Percentiles rank a stretch among this genome's conserved stretches.
These are phyloP conservation scores for Tillus elongatus DNA, from an alignment of 2,888 invertebrate genomes.

Conservation along the genomic window DNA sequence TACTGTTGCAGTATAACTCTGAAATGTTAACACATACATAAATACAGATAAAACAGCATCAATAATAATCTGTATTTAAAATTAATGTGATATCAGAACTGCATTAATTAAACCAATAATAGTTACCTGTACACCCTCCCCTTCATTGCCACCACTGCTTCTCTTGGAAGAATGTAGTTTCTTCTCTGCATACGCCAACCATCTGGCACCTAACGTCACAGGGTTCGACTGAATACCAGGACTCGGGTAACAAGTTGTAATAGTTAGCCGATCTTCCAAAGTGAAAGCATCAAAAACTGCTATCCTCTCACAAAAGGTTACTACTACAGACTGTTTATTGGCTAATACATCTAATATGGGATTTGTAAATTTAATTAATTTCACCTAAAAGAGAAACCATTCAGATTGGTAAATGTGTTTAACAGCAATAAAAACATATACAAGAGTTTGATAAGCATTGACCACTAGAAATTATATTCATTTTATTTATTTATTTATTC, in stretches of 20 bases:
- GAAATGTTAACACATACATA: too few species aligned
- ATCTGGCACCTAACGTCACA: slow-evolving; percentile 74
- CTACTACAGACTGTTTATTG: slow-evolving; percentile 80
- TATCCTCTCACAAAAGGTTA: slow-evolving; percentile 82
- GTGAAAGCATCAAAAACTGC: slow-evolving; percentile 86
- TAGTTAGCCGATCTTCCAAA: slow-evolving; percentile 75
- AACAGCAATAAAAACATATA: too few species aligned
- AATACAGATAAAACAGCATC: slow-evolving; percentile 4
- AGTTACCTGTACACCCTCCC: slow-evolving; percentile 42
- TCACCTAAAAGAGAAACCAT: slow-evolving; percentile 52
- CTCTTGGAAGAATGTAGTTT: slow-evolving; percentile 68
- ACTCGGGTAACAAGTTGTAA: slow-evolving; percentile 84
- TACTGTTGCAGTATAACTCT: slow-evolving; percentile 86
- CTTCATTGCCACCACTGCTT: slow-evolving; percentile 77
- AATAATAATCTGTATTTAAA: too few species aligned
- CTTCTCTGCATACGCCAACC: slow-evolving; percentile 81
- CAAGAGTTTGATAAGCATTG: too few species aligned
- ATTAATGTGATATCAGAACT: too few species aligned
- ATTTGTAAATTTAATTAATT: slow-evolving; percentile 87
- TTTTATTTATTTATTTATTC: too few species aligned
- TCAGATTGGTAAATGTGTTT: too few species aligned
- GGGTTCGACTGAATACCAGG: slow-evolving; percentile 76
- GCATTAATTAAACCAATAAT: slow-evolving; percentile 7
- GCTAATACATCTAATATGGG: slow-evolving; percentile 79
- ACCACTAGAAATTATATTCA: too few species aligned